phyloP scores from a whole-genome alignment of 2,113 vertebrate species.

The Tachysurus fulvidraco region DNA sequence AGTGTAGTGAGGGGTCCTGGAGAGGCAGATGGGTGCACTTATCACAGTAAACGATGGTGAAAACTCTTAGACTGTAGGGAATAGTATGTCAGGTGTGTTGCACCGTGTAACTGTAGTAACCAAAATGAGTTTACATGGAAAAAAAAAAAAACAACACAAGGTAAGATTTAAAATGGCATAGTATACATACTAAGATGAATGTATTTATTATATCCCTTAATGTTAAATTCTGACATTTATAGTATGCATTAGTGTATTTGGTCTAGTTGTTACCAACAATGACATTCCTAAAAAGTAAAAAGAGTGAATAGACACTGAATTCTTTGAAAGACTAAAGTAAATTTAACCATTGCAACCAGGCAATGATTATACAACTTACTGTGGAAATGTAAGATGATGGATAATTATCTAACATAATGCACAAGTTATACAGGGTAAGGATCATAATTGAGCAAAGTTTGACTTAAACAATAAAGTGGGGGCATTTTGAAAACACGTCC shows the following conservation, averaged over 20 bases:
- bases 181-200: not conserved
- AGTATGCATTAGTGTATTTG: constrained; percentile 6
- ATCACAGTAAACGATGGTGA: not conserved
- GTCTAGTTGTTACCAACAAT: not conserved
- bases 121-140: not conserved
- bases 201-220: not conserved
- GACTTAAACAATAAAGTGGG: not conserved
- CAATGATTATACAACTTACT: constrained; percentile 37
- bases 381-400: not conserved
- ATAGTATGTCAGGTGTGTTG: not conserved
- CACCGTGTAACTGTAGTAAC: not conserved
- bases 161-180: not conserved
- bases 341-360: constrained; percentile 55
- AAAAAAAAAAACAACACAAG: not conserved
- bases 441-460: not conserved
- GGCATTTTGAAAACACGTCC: not conserved
- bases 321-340: not conserved
- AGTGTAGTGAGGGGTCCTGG: not conserved
- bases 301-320: not conserved
- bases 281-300: constrained; percentile 8
- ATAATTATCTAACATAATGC: constrained; percentile 20
- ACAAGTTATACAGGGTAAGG: constrained; percentile 15
- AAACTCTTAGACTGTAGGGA: not conserved
- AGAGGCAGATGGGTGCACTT: not conserved
- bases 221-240: constrained; percentile 13